phyloP scores from a whole-genome alignment of 2,113 vertebrate species.

The Hymenochirus boettgeri region DNA sequence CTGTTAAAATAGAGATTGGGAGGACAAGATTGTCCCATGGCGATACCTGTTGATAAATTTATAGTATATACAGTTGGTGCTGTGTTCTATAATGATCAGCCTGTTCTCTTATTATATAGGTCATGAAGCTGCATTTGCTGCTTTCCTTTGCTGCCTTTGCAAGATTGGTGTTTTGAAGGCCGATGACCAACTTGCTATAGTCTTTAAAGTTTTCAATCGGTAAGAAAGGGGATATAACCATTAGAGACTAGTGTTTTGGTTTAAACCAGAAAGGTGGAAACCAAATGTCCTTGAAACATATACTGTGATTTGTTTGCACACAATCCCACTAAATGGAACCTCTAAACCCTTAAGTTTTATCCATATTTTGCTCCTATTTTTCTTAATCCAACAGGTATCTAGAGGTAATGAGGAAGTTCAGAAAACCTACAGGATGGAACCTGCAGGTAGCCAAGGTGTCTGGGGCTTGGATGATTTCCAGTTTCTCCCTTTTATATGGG shows the following conservation, averaged over 20 bases:
- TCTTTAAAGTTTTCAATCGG: constrained; percentile 90
- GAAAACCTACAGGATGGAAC: constrained; percentile 94
- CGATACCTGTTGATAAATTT: too few relatives aligned
- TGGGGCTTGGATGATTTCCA: constrained; percentile 98
- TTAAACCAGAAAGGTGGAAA: too few relatives aligned
- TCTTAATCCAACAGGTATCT: constrained; percentile 72
- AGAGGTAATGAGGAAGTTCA: constrained; percentile 89
- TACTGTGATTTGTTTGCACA: too few relatives aligned
- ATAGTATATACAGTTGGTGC: background rate
- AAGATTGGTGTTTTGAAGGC: constrained; percentile 83
- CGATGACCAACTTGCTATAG: constrained; percentile 87
- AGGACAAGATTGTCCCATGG: too few relatives aligned
- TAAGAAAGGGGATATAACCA: constrained; percentile 50
- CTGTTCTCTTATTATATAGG: constrained; percentile 59
- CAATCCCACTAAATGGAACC: too few relatives aligned
- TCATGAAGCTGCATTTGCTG: constrained; percentile 91
- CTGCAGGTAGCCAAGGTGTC: constrained; percentile 93
- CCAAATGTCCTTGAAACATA: too few relatives aligned
- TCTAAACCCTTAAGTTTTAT: too few relatives aligned
- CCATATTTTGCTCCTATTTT: background rate
- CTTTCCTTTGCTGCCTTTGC: constrained; percentile 94
- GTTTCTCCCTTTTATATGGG: constrained; percentile 96
- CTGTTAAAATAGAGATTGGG: too few relatives aligned
- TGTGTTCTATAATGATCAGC: background rate
- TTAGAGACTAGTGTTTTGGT: background rate